phyloP scores from a whole-genome alignment of 2,888 invertebrate genomes.

The Acrocyrtus sp. region DNA sequence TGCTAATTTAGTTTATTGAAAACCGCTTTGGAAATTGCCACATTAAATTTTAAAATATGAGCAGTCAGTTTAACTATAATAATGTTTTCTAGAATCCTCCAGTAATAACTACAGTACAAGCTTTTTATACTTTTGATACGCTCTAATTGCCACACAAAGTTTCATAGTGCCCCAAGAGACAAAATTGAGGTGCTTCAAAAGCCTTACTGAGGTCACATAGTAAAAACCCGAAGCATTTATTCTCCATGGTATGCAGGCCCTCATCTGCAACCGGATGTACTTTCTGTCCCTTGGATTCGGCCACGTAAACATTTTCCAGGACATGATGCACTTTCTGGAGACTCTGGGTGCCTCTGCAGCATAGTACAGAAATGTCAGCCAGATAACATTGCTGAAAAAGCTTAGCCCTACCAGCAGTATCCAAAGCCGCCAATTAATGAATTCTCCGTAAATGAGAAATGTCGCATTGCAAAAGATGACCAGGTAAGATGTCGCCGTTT shows the following conservation, averaged over 20 bases:
- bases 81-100: too few relatives aligned
- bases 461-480: background rate
- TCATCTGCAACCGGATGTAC: background rate
- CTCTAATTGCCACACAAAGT: background rate
- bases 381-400: background rate
- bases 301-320: background rate
- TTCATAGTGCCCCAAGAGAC: background rate
- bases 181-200: background rate
- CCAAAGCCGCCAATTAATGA: background rate
- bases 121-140: too few relatives aligned
- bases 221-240: conserved; percentile 4
- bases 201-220: background rate
- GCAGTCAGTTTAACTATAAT: too few relatives aligned
- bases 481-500: background rate
- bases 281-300: background rate
- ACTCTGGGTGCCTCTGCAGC: background rate
- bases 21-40: too few relatives aligned
- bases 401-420: background rate
- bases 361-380: background rate
- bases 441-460: background rate
- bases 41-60: too few relatives aligned
- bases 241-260: background rate
- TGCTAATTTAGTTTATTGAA: too few relatives aligned
- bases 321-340: background rate
- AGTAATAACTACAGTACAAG: too few relatives aligned